phyloP scores from a whole-genome alignment of 2,888 invertebrate genomes.

The Conistra vaccinii region DNA sequence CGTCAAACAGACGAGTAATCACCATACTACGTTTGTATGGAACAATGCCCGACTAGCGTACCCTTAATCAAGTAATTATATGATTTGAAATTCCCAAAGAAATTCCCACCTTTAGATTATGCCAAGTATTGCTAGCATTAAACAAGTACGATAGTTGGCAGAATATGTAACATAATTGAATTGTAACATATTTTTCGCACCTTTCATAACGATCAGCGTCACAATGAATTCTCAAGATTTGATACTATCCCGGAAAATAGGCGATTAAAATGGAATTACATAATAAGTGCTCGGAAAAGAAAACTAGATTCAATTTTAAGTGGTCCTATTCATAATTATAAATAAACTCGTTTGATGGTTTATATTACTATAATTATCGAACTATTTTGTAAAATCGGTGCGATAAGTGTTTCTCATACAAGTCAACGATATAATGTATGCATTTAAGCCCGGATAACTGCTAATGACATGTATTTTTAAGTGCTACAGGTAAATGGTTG shows the following conservation, averaged over 20 bases:
- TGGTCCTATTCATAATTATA: conserved; percentile 13
- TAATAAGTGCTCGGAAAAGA: background rate
- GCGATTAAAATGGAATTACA: background rate
- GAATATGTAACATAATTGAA: background rate
- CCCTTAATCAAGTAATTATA: conserved; percentile 17
- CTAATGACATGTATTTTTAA: conserved; percentile 18
- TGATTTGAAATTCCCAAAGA: background rate
- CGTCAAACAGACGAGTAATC: too few relatives aligned
- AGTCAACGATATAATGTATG: background rate
- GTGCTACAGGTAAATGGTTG: background rate
- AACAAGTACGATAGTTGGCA: background rate
- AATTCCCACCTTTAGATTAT: background rate
- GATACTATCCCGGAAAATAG: background rate
- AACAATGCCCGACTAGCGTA: too few relatives aligned
- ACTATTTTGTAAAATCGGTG: conserved; percentile 28
- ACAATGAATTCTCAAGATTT: background rate
- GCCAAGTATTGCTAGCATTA: background rate
- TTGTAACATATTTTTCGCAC: background rate
- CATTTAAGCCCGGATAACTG: background rate
- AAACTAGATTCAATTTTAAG: background rate
- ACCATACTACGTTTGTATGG: too few relatives aligned
- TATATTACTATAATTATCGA: conserved; percentile 5
- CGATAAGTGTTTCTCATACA: conserved; percentile 12
- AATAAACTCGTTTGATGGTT: conserved; percentile 11
- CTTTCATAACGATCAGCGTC: background rate